Base-by-base conservation (phyloP, 2,113 vertebrate species). In the Lophotis ruficrista region DNA sequence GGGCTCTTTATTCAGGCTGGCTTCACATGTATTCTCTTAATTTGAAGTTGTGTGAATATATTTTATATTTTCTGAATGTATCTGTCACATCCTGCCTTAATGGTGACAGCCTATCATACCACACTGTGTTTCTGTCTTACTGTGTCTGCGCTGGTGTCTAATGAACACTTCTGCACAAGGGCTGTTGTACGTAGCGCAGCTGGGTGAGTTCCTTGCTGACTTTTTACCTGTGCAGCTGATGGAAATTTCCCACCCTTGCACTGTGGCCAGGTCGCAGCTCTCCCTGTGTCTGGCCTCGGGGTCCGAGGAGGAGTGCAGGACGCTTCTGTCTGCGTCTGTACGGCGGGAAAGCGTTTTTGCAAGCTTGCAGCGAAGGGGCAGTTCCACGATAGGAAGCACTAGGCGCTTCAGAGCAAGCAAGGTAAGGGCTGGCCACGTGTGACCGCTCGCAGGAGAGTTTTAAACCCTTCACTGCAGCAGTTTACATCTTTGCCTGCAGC, bases 161-260 rank as follows among this genome's bases (percentile, higher is more conserved):
- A 97, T 93, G 94, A 97, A 83, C 77, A 73, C 75, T 47, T 41
- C 89, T 86, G 80, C 93, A 89, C 56, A 90, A 92, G 95, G 87
- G 80, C 91, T 83, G 64, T 70, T 96, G 95, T 88, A 60, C 60
- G 14, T 30, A 30, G 71, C 23, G 69, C 84, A 78, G 85, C 81
- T 28, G 16, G 82, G 62, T 5, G 50, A 93, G 57, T 70, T 90
- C 65, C 91, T 87, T 24, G 51, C 82, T 92, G 94, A 81, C 56
- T 90, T 31, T 88, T 86, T 35, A 61, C 15, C 37, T 92, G 45
- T 30, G 84, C 93, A 66, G 60, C 70, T 87, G 20, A 54, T 73
- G 90, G 96, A 89, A n/a, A 43, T 77, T 76, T 89, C 53, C 47
- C 41, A 31, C 77, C 85, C 41, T 88, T 76, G 35, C 22, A 0